Percentiles rank a stretch among this genome's conserved stretches.
Conservation (phyloP, 1,140 invertebrate genomes). For the Cotesia glomerata region DNA sequence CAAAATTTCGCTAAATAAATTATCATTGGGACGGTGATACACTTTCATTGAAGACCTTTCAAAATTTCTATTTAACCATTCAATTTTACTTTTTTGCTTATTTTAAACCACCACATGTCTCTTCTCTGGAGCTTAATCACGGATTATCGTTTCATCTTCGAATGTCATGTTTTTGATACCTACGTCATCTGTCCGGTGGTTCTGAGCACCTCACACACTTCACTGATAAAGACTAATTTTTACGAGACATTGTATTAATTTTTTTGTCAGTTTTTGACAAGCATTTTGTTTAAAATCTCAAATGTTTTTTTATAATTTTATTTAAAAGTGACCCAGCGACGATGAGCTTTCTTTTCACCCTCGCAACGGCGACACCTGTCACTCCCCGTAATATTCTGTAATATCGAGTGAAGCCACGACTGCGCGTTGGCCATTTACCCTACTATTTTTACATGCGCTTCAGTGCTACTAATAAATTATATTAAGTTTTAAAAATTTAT, state of each 20-base stretch:
- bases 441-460: background rate
- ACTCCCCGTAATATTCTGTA: slow-evolving; percentile 16
- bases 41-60: slow-evolving; percentile 8
- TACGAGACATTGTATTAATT: background rate
- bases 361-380: slow-evolving; percentile 29
- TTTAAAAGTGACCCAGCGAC: background rate
- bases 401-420: slow-evolving; percentile 21
- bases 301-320: background rate
- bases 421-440: slow-evolving; percentile 8
- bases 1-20: background rate
- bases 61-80: too few relatives aligned
- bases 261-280: too few relatives aligned
- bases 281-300: too few relatives aligned
- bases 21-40: slow-evolving; percentile 4
- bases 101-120: too few relatives aligned
- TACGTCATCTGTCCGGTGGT: background rate
- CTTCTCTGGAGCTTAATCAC: too few relatives aligned
- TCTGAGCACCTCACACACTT: background rate
- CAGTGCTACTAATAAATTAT: background rate
- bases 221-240: background rate
- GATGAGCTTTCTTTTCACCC: background rate
- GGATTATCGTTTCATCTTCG: background rate
- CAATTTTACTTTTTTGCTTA: background rate
- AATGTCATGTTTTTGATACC: background rate
- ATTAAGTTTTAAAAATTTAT: background rate